Base-by-base conservation (phyloP, 2,888 invertebrate genomes). In the Eupithecia insigniata region DNA sequence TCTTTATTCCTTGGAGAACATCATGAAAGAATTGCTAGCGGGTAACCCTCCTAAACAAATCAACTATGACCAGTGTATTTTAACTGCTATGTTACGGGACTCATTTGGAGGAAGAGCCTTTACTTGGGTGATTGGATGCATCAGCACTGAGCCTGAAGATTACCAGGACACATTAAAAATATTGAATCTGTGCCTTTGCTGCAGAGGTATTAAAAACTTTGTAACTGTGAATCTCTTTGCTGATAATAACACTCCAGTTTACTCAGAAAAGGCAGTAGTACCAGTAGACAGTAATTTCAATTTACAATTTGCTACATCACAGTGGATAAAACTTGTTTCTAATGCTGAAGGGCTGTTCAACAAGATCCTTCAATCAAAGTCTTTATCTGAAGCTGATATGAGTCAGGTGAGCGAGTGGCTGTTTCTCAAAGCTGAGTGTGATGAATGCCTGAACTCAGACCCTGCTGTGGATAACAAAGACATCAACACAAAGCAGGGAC, bases 271-370 rank as follows among this genome's bases (percentile, higher is more conserved):
- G 74, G 73, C 87, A 64, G 80, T 87, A 16, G 74, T 90, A 70
- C 90, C 89, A 71, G 79, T 85, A 75, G 92, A 92, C 51, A 92
- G 87, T 79, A 90, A 90, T 82, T 97, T 97, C 85, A 96, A 97
- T 55, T 89, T 97, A 71, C 97, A 97, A 87, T 97, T 98, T 93
- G 97, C 97, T 18, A 97, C 97, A 18, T 95, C 96, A 72, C 98
- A 98, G 81, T 96, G 97, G 96, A 95, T 97, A 32, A 97, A 97
- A 87, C 88, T 98, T 75, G 97, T 98, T 8, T 95, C 96, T 5
- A 97, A 97, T 93, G 98, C 98, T 2, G 98, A 98, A 86, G 97
- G 97, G 30, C 89, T 98, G n/a, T 97, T 97, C 89, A 96, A 96
- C 89, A 97, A 95, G 88, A 95, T 98, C 61, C 94, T 97, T 66